These are phyloP conservation scores for Centropus unirufus DNA, from an alignment of 2,113 vertebrate genomes.

Conservation along the genomic window DNA sequence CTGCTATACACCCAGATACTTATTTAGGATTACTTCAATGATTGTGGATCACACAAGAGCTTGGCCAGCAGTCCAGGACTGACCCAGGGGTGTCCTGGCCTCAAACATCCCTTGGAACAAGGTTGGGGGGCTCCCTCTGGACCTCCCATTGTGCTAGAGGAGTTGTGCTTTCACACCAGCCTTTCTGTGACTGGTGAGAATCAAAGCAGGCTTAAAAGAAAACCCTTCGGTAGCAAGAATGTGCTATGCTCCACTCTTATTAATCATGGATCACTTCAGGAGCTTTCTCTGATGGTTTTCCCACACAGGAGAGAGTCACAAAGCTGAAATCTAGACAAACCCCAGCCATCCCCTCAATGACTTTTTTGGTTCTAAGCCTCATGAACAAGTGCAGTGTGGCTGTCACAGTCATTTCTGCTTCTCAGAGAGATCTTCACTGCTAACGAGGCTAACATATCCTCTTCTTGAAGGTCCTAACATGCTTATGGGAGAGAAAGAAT, in stretches of 20 bases:
- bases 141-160: accelerated
- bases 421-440: neutral
- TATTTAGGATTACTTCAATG: neutral
- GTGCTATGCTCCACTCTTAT: neutral
- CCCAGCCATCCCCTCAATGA: neutral
- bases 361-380: neutral
- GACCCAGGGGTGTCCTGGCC: neutral
- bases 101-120: neutral
- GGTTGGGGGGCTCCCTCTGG: accelerated
- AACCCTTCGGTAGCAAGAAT: neutral
- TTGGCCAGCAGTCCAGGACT: neutral
- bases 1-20: neutral
- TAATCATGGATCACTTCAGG: neutral
- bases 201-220: neutral
- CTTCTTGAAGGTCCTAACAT: neutral
- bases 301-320: neutral
- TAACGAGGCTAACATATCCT: neutral
- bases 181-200: neutral
- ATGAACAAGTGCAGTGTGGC: neutral
- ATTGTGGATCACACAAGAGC: neutral
- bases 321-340: neutral
- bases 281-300: neutral
- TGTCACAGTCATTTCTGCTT: neutral
- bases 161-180: neutral
- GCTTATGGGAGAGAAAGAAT: neutral